Evolutionary conservation across 2,113 vertebrate species (phyloP).

Genomic region (Dinomys branickii): DNA sequence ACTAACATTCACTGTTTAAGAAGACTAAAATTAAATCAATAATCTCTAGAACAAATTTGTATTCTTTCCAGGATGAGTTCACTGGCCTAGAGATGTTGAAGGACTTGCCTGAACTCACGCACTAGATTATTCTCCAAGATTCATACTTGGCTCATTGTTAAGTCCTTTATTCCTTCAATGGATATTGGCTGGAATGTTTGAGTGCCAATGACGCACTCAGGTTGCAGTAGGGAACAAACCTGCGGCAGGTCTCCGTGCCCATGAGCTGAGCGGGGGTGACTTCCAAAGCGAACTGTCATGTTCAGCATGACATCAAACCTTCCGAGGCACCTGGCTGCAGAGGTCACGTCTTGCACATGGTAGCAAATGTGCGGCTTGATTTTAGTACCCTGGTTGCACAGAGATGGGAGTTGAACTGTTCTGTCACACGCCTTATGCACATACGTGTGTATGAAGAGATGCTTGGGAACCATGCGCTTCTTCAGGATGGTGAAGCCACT

Average conservation of each 20-base stretch:
- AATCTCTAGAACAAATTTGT: background rate
- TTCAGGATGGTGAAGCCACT: background rate
- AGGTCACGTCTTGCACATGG: background rate
- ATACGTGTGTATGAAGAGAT: background rate
- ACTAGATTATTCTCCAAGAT: background rate
- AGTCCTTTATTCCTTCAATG: background rate
- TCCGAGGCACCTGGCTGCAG: background rate
- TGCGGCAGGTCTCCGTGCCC: too few relatives aligned
- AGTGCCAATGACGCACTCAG: background rate
- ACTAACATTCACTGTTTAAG: background rate
- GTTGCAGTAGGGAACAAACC: background rate
- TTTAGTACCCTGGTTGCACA: background rate
- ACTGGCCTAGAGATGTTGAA: background rate
- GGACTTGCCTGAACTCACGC: background rate
- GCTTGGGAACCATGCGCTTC: background rate
- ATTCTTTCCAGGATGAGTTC: slow-evolving; percentile 11
- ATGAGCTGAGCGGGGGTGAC: background rate
- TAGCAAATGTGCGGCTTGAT: background rate
- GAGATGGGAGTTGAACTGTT: background rate
- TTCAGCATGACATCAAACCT: background rate
- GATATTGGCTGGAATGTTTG: background rate
- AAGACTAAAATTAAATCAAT: background rate
- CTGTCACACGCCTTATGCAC: background rate
- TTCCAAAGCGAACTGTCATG: background rate
- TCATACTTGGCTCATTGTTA: background rate